phyloP scores from a whole-genome alignment of 37 sponge, comb jelly and placozoan species.

The Aphrocallistes beatrix region DNA sequence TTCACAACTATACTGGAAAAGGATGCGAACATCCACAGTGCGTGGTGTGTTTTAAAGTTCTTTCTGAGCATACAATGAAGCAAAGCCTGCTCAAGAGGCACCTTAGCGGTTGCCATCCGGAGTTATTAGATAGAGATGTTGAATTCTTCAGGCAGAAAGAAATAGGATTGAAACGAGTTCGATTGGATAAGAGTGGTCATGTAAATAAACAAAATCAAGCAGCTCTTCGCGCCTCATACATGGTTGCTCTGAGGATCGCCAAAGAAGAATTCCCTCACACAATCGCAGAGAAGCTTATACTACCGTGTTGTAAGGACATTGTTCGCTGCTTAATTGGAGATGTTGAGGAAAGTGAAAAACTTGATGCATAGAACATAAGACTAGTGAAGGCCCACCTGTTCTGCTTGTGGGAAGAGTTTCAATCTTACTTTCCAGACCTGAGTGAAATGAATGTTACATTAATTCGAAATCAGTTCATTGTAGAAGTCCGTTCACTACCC shows the following conservation, averaged over 20 bases:
- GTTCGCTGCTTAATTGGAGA: background rate
- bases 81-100: background rate
- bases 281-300: background rate
- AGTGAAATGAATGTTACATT: background rate
- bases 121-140: background rate
- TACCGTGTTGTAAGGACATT: background rate
- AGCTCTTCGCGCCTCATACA: background rate
- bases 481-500: slow-evolving; percentile 3
- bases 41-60: background rate
- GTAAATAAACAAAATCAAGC: background rate
- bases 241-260: background rate
- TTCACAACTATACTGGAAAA: background rate
- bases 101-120: background rate
- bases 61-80: background rate
- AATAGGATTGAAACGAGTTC: background rate
- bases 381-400: slow-evolving; percentile 10
- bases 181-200: background rate
- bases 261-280: background rate
- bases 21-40: background rate
- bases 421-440: slow-evolving; percentile 10
- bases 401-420: background rate
- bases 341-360: background rate
- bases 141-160: background rate
- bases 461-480: slow-evolving; percentile 13
- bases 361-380: background rate